Evolutionary conservation across 1,140 invertebrate genomes (phyloP), one percentile per base, ranked within the genome.

Genomic region (Centruroides sculpturatus): DNA sequence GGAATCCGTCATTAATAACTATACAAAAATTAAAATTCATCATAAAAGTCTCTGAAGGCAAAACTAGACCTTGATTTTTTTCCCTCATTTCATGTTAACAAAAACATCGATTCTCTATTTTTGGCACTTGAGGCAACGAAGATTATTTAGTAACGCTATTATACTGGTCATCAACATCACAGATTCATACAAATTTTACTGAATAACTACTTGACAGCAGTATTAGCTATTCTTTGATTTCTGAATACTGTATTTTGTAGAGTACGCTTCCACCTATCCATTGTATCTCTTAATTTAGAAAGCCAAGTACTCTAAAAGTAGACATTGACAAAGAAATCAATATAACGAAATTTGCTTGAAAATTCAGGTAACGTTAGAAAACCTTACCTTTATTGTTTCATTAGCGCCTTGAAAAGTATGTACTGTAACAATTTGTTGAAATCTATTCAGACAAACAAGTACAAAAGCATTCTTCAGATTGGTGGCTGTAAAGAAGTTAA

Each of bases 401-500:
- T 70, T 75, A 5, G 74, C 68, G 5, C 79, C 76, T 68, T 80
- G 79, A 66, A 82, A 76, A 35, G 80, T 81, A 68, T 78, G 79
- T 12, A 81, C 76, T 35, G 76, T 77, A 10, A 79, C 74, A 47
- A 82, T 77, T 67, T 82, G 77, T 66, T 82, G 80, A 66, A 81
- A 82, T 49, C 80, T 71, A 68, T 80, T 82, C 52, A 81, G 70
- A 69, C 78, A 77, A 57, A 82, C 78, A 47, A 82, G 66, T 4
- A 81, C 78, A 66, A 82, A 81, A 12, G 77, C 77, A 65, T 76
- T 71, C 62, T 81, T 81, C 47, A 82, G 67, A 58, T 77, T 79
- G 62, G 74, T 76, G 12, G 73, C 75, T 75, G 67, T 53, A 71
- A 69, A 58, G 34, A 67, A 60, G 60, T n/a, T 3, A 61, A 56